phyloP scores from a whole-genome alignment of 2,888 invertebrate genomes.

The Torymus aiolomorphi region DNA sequence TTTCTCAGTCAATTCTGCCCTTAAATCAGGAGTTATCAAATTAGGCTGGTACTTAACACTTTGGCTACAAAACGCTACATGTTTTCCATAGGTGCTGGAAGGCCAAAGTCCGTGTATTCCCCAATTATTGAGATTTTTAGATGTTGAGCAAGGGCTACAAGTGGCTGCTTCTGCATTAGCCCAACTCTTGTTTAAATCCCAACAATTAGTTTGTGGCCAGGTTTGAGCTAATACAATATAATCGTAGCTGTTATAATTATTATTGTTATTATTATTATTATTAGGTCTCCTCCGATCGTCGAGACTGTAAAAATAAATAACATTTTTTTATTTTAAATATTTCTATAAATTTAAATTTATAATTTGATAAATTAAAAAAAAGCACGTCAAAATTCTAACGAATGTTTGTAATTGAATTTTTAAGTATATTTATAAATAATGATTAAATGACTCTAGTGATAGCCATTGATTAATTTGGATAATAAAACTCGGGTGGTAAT shows the following conservation, averaged over 20 bases:
- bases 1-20: neutral
- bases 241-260: neutral
- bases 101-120: slow-evolving; percentile 48
- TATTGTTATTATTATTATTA: too few relatives aligned
- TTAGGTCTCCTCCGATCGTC: too few relatives aligned
- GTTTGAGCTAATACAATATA: neutral
- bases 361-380: too few relatives aligned
- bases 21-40: neutral
- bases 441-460: too few relatives aligned
- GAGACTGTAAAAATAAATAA: too few relatives aligned
- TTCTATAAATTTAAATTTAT: too few relatives aligned
- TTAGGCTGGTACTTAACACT: neutral
- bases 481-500: too few relatives aligned
- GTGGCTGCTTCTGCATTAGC: neutral
- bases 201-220: slow-evolving; percentile 33
- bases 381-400: too few relatives aligned
- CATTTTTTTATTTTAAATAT: too few relatives aligned
- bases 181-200: slow-evolving; percentile 10
- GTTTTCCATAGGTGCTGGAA: neutral
- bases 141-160: neutral
- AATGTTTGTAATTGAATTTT: too few relatives aligned
- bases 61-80: neutral
- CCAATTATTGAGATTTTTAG: neutral
- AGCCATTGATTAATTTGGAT: too few relatives aligned
- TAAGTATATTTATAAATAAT: too few relatives aligned